phyloP scores from a whole-genome alignment of 2,797 vertebrate species.

The Chromis chromis region DNA sequence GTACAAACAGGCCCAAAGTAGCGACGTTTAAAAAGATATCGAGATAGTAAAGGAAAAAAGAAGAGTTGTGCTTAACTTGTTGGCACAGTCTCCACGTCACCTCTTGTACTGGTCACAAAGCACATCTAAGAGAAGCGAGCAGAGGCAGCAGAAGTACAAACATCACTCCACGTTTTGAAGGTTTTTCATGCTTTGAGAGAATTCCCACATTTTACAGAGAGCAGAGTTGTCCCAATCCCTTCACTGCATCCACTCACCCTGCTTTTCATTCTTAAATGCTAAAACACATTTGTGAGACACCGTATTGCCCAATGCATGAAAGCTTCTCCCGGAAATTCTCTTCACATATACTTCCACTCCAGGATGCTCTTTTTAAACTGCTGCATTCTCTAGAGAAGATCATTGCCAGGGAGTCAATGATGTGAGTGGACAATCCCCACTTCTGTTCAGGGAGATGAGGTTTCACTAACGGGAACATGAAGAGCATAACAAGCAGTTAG shows the following conservation, averaged over 20 bases:
- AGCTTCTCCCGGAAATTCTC: slow-evolving; percentile 21
- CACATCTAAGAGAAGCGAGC: slow-evolving; percentile 66
- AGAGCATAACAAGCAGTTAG: slow-evolving; percentile 57
- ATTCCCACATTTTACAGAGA: slow-evolving; percentile 30
- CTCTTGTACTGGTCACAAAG: slow-evolving; percentile 59
- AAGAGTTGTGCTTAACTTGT: slow-evolving; percentile 67
- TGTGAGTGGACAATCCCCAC: slow-evolving; percentile 47
- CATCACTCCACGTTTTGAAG: slow-evolving; percentile 60
- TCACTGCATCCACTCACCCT: slow-evolving; percentile 60
- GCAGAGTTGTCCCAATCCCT: slow-evolving; percentile 40
- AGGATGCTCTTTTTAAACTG: slow-evolving; percentile 11
- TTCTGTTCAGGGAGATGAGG: slow-evolving; percentile 23
- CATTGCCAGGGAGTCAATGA: not conserved
- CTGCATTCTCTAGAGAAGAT: slow-evolving; percentile 42
- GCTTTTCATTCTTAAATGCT: slow-evolving; percentile 72
- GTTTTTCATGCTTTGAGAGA: slow-evolving; percentile 55
- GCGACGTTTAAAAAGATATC: slow-evolving; percentile 59
- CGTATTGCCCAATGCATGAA: slow-evolving; percentile 47
- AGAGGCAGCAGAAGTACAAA: slow-evolving; percentile 64
- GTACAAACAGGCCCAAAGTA: slow-evolving; percentile 53
- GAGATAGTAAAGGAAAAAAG: slow-evolving; percentile 40
- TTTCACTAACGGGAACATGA: slow-evolving; percentile 31
- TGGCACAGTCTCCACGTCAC: slow-evolving; percentile 72
- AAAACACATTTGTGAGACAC: slow-evolving; percentile 82
- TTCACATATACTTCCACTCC: slow-evolving; percentile 13